Evolutionary conservation across 1,140 invertebrate genomes (phyloP), one percentile per base, ranked within the genome.

Genomic region (Vanessa tameamea): DNA sequence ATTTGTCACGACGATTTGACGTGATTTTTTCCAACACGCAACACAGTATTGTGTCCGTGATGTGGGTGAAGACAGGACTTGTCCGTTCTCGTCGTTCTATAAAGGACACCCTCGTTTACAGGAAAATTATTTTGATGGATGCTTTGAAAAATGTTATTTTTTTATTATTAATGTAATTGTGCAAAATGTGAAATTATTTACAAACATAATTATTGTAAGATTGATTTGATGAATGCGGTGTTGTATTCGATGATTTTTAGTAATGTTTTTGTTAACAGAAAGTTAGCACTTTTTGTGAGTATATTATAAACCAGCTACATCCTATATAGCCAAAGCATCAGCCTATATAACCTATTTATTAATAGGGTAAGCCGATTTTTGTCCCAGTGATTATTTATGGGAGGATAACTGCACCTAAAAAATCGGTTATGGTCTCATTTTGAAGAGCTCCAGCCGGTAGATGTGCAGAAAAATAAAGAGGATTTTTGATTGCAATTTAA

Each of bases 61-160:
- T 61, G 57, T 61, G 57, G 57, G 57, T 61, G 23, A 61, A 23
- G 55, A 57, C 55, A 20, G 26, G 57, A 61, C 57, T 61, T 37
- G 57, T 61, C 57, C 57, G 57, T 61, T n/a, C 26, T 20, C 26
- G 23, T 37, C 57, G 13, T 37, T 61, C 31, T 37, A 61, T 61
- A 61, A 61, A 61, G 57, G 57, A 61, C 57, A 61, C 57, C 57
- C 57, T 61, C 57, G 57, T 61, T 61, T 66, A 66, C 64, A 26
- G 15, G 8, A 23, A 57, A 37, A 37, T 68, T 31, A 47, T 64
- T 48, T 64, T 64, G 63, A 64, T 64, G 4, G 37, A 64, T 64
- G 37, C 16, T 59, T 64, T 23, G 20, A 23, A 64, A 47, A 64
- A 26, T 61, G 15, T 47, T 47, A 47, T 48, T 47, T 64, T 64